Conservation (phyloP, 2,797 vertebrate genomes). For the Sebastes miniatus region DNA sequence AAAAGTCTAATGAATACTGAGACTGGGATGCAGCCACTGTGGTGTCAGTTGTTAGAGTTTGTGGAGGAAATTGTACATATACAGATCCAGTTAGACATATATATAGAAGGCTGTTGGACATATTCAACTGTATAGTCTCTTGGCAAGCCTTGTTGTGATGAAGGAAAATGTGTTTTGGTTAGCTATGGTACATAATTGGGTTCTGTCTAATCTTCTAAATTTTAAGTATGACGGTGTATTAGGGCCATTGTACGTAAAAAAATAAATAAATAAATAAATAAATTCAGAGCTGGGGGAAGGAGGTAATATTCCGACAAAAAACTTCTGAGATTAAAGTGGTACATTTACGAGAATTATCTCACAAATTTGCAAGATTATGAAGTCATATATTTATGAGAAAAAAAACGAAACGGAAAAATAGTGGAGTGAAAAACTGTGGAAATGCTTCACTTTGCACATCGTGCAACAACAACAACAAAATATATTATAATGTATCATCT, state of each 20-base stretch:
- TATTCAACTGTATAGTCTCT: background rate
- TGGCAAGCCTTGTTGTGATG: background rate
- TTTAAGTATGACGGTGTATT: background rate
- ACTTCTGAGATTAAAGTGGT: too few species aligned
- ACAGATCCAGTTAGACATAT: background rate
- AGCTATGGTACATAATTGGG: background rate
- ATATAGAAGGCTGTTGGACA: background rate
- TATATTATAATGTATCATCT: background rate
- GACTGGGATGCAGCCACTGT: background rate
- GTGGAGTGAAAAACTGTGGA: background rate
- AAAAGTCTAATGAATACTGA: slow-evolving; percentile 23
- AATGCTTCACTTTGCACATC: background rate
- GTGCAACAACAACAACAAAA: background rate
- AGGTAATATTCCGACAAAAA: too few species aligned
- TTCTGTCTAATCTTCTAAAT: background rate
- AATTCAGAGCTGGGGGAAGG: too few species aligned
- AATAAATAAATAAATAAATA: too few species aligned
- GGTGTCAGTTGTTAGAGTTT: background rate
- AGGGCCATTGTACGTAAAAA: too few species aligned
- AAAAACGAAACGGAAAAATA: background rate
- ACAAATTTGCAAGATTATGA: background rate
- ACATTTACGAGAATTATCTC: background rate
- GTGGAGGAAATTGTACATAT: background rate
- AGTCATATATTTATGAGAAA: background rate
- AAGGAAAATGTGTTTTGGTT: background rate